Percentiles rank a stretch among this genome's conserved stretches.
phyloP scores from a whole-genome alignment of 2,888 invertebrate species.

The Cremastobaeus sp. region DNA sequence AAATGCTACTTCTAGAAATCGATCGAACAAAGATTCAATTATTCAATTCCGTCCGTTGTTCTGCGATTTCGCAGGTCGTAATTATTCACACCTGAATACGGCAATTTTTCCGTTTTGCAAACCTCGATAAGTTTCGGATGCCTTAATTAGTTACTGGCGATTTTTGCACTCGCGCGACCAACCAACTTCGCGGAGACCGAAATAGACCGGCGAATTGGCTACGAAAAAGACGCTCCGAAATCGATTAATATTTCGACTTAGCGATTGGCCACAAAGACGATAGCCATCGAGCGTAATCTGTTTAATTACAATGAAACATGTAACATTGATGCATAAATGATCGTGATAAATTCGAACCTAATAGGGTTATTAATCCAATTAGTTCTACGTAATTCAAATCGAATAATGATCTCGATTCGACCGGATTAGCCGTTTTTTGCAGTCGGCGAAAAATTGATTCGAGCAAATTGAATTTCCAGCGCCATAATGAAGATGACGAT shows the following conservation, averaged over 20 bases:
- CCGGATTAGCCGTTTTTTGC: constrained; percentile 31
- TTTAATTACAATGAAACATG: constrained; percentile 33
- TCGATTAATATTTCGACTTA: constrained; percentile 17
- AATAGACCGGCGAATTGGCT: too few relatives aligned
- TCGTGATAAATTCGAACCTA: constrained; percentile 35
- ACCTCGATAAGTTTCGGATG: too few relatives aligned
- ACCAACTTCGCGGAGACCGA: background rate
- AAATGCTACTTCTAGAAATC: too few relatives aligned
- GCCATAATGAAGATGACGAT: constrained; percentile 41
- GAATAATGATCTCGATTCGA: constrained; percentile 44
- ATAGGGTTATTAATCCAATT: constrained; percentile 47
- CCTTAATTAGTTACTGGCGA: too few relatives aligned
- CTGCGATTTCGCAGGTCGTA: too few relatives aligned
- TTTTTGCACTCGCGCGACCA: too few relatives aligned
- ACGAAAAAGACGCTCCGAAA: background rate
- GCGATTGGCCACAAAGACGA: constrained; percentile 26
- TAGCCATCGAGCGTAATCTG: constrained; percentile 15
- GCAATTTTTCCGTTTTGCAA: too few relatives aligned
- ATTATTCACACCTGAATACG: too few relatives aligned
- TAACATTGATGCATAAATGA: constrained; percentile 22
- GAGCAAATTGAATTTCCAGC: constrained; percentile 46
- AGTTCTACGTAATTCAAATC: constrained; percentile 42
- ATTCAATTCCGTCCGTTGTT: too few relatives aligned
- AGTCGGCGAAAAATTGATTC: constrained; percentile 36
- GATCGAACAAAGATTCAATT: too few relatives aligned